Conservation (phyloP, 2,113 vertebrate species). For the Cervus canadensis region DNA sequence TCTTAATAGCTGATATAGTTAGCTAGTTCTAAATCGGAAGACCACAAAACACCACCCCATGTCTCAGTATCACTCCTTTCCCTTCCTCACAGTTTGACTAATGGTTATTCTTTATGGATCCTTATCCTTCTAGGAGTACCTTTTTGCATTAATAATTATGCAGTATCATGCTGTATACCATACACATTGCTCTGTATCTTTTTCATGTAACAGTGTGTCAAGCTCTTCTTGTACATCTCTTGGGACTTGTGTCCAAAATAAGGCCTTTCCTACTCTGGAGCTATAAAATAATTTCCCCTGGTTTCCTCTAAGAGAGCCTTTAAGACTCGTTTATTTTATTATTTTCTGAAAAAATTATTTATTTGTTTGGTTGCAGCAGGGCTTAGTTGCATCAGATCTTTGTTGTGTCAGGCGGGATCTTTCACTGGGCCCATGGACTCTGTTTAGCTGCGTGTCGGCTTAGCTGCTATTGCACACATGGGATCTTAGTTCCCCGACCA, state of each 20-base stretch:
- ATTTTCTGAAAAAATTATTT: background rate
- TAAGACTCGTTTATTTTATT: background rate
- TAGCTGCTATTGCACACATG: background rate
- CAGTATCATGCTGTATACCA: background rate
- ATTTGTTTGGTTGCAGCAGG: background rate
- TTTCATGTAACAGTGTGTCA: background rate
- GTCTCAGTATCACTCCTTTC: background rate
- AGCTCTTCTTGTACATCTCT: slow-evolving; percentile 21
- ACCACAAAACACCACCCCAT: background rate
- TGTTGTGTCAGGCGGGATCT: background rate
- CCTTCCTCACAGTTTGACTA: background rate
- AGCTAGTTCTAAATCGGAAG: background rate
- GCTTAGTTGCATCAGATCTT: background rate
- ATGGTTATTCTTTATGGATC: background rate
- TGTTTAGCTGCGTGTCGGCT: background rate
- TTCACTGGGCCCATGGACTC: background rate
- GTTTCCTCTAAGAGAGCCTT: background rate
- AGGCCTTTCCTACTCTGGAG: background rate
- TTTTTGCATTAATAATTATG: background rate
- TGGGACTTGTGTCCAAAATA: background rate
- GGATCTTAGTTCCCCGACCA: background rate
- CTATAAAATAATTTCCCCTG: background rate
- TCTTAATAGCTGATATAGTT: background rate
- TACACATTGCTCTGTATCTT: slow-evolving; percentile 38
- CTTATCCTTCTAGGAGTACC: background rate